Percentiles rank a stretch among this genome's conserved stretches.
phyloP scores from a whole-genome alignment of 2,797 vertebrate species.

The Nannoperca australis region DNA sequence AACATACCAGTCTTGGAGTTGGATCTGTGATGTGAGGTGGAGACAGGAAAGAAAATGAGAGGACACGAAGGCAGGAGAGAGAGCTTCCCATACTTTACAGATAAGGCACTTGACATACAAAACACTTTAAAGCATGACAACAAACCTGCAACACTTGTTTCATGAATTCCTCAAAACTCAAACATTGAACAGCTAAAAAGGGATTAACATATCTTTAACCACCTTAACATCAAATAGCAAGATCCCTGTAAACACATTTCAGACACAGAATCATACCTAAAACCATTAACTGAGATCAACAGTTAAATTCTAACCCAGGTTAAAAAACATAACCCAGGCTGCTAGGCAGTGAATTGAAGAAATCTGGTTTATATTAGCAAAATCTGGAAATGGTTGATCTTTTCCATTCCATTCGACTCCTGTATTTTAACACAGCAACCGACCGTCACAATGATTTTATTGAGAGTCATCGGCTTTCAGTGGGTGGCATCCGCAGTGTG shows the following conservation, averaged over 20 bases:
- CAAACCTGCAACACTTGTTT: slow-evolving; percentile 43
- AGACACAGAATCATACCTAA: slow-evolving; percentile 66
- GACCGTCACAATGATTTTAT: slow-evolving; percentile 2
- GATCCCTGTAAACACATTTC: slow-evolving; percentile 65
- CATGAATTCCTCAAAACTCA: slow-evolving; percentile 38
- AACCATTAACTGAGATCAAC: slow-evolving; percentile 59
- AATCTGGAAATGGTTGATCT: slow-evolving; percentile 35
- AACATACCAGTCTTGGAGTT: slow-evolving; percentile 6
- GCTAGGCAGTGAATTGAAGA: slow-evolving; percentile 56
- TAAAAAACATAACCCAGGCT: slow-evolving; percentile 43
- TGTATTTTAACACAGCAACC: slow-evolving; percentile 37
- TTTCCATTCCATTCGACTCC: slow-evolving; percentile 15
- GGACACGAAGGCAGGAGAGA: slow-evolving; percentile 54
- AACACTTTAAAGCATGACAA: slow-evolving; percentile 66
- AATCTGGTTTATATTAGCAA: slow-evolving; percentile 40
- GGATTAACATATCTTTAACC: slow-evolving; percentile 28
- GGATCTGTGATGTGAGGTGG: slow-evolving; percentile 41
- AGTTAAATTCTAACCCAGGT: slow-evolving; percentile 36
- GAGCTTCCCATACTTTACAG: slow-evolving; percentile 68
- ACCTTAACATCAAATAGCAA: slow-evolving; percentile 40
- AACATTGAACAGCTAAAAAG: slow-evolving; percentile 39
- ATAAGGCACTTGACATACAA: slow-evolving; percentile 82
- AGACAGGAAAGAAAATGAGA: slow-evolving; percentile 58
- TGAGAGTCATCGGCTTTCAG: slow-evolving; percentile 41
- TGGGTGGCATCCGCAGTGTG: slow-evolving; percentile 29